A percentile compares a stretch with the other conserved stretches of the same genome.
phyloP scores from a whole-genome alignment of 2,888 invertebrate species.

The Folsomia candida region DNA sequence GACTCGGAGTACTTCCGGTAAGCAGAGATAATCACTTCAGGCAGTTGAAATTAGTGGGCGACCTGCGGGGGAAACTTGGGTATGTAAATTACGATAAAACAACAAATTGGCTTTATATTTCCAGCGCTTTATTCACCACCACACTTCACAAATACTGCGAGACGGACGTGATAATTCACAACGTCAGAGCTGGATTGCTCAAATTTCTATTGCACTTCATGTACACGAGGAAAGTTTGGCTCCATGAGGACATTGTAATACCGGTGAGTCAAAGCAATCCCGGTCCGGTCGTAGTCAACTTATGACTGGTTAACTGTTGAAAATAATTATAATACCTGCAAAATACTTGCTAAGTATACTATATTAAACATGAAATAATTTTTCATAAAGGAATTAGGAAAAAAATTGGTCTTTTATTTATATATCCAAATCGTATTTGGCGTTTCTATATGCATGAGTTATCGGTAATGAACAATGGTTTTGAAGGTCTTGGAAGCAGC shows the following conservation, averaged over 20 bases:
- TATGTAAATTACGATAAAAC: too few relatives aligned
- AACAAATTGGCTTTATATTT: conserved; percentile 48
- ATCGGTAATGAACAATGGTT: too few relatives aligned
- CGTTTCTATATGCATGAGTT: too few relatives aligned
- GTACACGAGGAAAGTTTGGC: conserved; percentile 73
- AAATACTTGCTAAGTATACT: too few relatives aligned
- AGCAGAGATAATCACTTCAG: conserved; percentile 48
- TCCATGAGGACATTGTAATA: conserved; percentile 75
- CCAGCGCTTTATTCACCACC: conserved; percentile 78
- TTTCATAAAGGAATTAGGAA: conserved; percentile 28
- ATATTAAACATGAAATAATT: not conserved
- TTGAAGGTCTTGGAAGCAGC: conserved; percentile 70
- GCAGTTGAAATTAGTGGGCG: too few relatives aligned
- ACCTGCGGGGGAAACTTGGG: too few relatives aligned
- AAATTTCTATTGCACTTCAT: conserved; percentile 77
- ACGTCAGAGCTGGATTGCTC: conserved; percentile 74
- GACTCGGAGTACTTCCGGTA: conserved; percentile 89
- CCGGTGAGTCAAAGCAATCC: conserved; percentile 29
- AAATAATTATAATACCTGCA: too few relatives aligned
- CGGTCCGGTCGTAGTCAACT: too few relatives aligned
- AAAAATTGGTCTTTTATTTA: too few relatives aligned
- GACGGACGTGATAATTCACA: conserved; percentile 70
- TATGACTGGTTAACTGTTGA: too few relatives aligned
- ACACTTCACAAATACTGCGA: conserved; percentile 68
- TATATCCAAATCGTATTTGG: too few relatives aligned